These are phyloP conservation scores for Drosophila vallismaia DNA, from an alignment of 2,888 invertebrate genomes.

Conservation along the genomic window DNA sequence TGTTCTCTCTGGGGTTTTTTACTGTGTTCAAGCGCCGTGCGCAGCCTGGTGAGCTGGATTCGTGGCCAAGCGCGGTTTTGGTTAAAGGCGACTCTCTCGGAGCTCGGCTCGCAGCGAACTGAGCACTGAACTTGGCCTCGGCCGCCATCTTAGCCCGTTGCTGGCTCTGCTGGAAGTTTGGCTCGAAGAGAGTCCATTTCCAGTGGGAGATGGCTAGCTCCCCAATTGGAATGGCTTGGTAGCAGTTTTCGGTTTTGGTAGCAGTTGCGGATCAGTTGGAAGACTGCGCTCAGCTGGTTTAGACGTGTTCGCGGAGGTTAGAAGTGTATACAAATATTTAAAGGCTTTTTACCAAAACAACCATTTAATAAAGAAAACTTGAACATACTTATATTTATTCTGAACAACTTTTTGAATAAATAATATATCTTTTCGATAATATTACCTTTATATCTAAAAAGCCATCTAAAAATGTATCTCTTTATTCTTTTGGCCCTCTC, in stretches of 20 bases:
- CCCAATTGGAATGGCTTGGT: slow-evolving; percentile 56
- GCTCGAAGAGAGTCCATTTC: slow-evolving; percentile 14
- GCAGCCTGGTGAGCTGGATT: slow-evolving; percentile 71
- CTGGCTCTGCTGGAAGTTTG: slow-evolving; percentile 44
- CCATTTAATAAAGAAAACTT: too few species aligned
- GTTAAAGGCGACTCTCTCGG: slow-evolving; percentile 78
- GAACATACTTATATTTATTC: too few species aligned
- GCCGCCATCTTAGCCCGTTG: slow-evolving; percentile 83
- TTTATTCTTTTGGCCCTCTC: slow-evolving; percentile 3
- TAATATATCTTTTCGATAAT: too few species aligned
- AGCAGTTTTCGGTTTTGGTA: slow-evolving; percentile 31
- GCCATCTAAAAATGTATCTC: background rate
- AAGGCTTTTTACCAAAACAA: background rate
- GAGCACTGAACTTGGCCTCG: slow-evolving; percentile 79
- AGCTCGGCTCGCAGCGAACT: slow-evolving; percentile 80
- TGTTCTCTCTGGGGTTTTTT: slow-evolving; percentile 24
- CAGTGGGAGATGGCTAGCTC: slow-evolving; percentile 7
- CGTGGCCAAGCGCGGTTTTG: slow-evolving; percentile 51
- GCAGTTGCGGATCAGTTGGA: slow-evolving; percentile 75
- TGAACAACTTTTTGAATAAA: too few species aligned
- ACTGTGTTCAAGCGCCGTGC: slow-evolving; percentile 58
- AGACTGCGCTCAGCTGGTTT: slow-evolving; percentile 60
- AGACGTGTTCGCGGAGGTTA: slow-evolving; percentile 69
- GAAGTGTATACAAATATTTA: background rate
- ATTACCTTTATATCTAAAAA: background rate